These are phyloP conservation scores for Limnephilus marmoratus DNA, from an alignment of 2,888 invertebrate genomes.

Conservation along the genomic window DNA sequence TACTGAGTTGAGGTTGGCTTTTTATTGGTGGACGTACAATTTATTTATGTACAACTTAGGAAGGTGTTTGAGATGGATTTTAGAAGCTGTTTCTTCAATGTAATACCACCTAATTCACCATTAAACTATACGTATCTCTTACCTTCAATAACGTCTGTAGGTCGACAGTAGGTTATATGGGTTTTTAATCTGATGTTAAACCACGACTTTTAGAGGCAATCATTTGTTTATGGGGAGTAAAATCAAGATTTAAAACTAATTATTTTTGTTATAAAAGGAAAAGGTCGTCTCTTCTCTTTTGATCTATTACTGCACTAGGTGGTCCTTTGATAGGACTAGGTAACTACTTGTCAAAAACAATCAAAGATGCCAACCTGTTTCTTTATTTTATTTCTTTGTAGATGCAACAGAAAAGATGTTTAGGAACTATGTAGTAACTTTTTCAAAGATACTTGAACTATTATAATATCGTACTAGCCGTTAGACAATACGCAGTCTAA, in stretches of 20 bases:
- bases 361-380: no score
- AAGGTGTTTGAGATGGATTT: neutral
- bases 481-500: neutral
- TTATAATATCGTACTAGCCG: neutral
- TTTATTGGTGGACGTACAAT: neutral
- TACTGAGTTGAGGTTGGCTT: conserved; percentile 25
- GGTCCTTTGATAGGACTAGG: neutral
- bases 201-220: neutral
- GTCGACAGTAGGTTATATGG: neutral
- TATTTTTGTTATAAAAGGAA: neutral
- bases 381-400: neutral
- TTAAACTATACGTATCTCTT: neutral
- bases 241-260: neutral
- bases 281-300: neutral
- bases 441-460: neutral
- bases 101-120: neutral
- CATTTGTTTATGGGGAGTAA: neutral
- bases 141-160: neutral
- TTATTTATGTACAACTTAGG: neutral
- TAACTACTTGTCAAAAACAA: no score
- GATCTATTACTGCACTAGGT: neutral
- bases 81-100: neutral
- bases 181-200: neutral
- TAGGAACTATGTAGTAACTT: neutral
- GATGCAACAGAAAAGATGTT: neutral